Percentiles rank a stretch among this genome's conserved stretches.
Evolutionary conservation across 2,113 vertebrate genomes (phyloP).

Genomic region (human): DNA sequence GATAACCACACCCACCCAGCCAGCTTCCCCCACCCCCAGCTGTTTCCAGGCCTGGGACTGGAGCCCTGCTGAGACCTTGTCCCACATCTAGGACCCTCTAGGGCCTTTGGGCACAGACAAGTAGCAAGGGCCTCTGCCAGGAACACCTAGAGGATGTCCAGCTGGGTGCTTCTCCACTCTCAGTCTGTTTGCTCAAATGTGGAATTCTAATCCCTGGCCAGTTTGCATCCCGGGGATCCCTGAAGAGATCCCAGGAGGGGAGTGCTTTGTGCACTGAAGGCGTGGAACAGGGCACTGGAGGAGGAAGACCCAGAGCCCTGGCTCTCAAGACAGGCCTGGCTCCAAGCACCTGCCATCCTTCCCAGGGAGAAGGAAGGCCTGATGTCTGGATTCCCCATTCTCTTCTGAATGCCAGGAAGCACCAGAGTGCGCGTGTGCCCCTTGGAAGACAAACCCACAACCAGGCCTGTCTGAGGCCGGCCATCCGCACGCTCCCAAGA

Average conservation of each 20-base stretch:
- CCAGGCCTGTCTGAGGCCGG: neutral
- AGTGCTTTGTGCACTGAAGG: neutral
- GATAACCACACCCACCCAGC: neutral
- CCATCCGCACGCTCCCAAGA: neutral
- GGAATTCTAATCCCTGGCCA: neutral
- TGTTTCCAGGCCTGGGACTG: neutral
- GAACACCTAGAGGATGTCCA: neutral
- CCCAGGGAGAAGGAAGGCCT: neutral
- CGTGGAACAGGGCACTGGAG: neutral
- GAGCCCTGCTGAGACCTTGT: neutral
- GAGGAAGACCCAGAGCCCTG: neutral
- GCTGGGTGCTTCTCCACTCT: neutral
- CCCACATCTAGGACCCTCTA: neutral
- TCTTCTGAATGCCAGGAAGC: neutral
- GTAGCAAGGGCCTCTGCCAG: neutral
- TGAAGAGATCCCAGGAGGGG: rapidly evolving
- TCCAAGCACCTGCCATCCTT: neutral
- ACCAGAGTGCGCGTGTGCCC: neutral
- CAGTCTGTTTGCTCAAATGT: neutral
- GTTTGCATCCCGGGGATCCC: neutral
- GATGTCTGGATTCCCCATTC: neutral
- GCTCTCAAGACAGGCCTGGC: neutral
- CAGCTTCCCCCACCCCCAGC: neutral
- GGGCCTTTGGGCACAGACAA: neutral
- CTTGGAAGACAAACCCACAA: neutral